Percentiles rank a stretch among this genome's conserved stretches.
These are phyloP conservation scores for Pelvicachromis taeniatus DNA, from an alignment of 2,113 vertebrate genomes.

Conservation along the genomic window DNA sequence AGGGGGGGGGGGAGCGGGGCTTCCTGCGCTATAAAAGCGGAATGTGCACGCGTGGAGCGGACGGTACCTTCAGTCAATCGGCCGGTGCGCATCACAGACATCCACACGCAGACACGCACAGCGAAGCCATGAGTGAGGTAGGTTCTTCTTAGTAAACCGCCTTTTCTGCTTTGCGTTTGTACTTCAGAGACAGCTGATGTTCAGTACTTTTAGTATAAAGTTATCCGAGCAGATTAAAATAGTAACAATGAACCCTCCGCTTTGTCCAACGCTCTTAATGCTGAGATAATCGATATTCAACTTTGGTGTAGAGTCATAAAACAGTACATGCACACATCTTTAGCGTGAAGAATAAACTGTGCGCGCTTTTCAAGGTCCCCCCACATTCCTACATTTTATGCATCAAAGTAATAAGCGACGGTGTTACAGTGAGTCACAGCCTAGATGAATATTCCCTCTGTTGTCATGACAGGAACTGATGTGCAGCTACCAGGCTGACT, in stretches of 20 bases:
- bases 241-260: not conserved
- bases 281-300: not conserved
- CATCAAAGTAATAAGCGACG: not conserved
- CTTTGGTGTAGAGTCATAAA: not conserved
- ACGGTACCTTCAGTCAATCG: not conserved
- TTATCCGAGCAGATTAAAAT: not conserved
- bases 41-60: not conserved
- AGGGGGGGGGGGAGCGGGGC: not conserved
- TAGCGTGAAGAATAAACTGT: not conserved
- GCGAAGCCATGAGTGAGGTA: slow-evolving; percentile 75
- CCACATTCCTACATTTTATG: not conserved
- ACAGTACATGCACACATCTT: accelerated
- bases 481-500: not conserved
- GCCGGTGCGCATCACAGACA: not conserved
- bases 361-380: accelerated
- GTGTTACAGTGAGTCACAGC: not conserved
- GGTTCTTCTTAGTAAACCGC: not conserved
- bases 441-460: not conserved
- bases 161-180: not conserved
- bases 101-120: not conserved
- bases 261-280: not conserved
- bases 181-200: not conserved
- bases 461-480: not conserved
- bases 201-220: not conserved
- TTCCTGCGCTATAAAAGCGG: slow-evolving; percentile 38